Evolutionary conservation across 2,888 invertebrate genomes (phyloP).

Genomic region (Amiota communis): DNA sequence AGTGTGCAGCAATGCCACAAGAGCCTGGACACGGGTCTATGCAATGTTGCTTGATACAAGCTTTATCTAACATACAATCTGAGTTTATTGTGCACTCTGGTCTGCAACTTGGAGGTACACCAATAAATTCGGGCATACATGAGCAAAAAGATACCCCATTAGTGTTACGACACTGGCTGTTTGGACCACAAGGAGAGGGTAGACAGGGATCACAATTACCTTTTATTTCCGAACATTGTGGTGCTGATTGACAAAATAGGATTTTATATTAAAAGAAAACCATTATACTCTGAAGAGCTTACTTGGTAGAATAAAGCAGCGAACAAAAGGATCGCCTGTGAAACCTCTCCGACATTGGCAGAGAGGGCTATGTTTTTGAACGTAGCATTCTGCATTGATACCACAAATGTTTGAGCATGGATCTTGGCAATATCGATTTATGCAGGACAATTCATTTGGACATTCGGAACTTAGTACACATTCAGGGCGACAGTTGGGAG

Average conservation of each 20-base stretch:
- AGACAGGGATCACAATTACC: conserved; percentile 75
- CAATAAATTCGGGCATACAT: conserved; percentile 78
- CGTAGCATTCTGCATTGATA: conserved; percentile 80
- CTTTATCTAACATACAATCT: conserved; percentile 80
- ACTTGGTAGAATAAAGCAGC: conserved; percentile 76
- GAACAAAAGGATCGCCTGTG: conserved; percentile 84
- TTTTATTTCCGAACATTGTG: conserved; percentile 46
- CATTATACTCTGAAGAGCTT: conserved; percentile 49
- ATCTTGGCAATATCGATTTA: conserved; percentile 79
- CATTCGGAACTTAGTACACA: conserved; percentile 81
- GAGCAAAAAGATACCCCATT: conserved; percentile 79
- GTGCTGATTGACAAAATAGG: conserved; percentile 53
- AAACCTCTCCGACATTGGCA: conserved; percentile 82
- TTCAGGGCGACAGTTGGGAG: conserved; percentile 83
- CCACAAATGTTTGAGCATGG: conserved; percentile 79
- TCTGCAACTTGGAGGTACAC: conserved; percentile 81
- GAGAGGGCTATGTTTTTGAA: conserved; percentile 85
- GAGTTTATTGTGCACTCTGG: conserved; percentile 81
- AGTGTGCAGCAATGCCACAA: conserved; percentile 78
- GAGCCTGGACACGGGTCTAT: conserved; percentile 81
- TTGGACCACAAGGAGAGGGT: conserved; percentile 80
- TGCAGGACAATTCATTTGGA: conserved; percentile 77
- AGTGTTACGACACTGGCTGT: conserved; percentile 77
- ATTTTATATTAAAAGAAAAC: neutral
- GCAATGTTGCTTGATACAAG: conserved; percentile 81